Evolutionary conservation across 2,888 invertebrate genomes (phyloP).

Genomic region (Lordiphosa andalusiaca): DNA sequence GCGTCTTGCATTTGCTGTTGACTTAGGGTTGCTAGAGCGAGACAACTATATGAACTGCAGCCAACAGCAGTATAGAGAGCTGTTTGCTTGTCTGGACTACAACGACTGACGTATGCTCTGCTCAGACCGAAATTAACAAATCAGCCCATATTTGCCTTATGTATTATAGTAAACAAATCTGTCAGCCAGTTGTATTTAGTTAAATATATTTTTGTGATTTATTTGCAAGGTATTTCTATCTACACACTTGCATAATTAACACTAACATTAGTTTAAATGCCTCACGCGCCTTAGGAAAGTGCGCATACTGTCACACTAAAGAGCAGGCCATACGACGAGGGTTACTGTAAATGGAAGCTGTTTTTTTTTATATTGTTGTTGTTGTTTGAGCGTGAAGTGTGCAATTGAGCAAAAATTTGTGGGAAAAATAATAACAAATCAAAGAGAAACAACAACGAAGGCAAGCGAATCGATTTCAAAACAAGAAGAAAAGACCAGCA

Average conservation of each 20-base stretch:
- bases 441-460: slow-evolving; percentile 7
- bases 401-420: slow-evolving; percentile 61
- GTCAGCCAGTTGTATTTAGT: not conserved
- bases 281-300: not conserved
- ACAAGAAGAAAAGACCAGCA: not conserved
- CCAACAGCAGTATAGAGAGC: slow-evolving; percentile 56
- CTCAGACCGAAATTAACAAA: not conserved
- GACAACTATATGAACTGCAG: slow-evolving; percentile 38
- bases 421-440: slow-evolving; percentile 20
- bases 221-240: no score
- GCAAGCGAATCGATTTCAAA: slow-evolving; percentile 31
- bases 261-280: not conserved
- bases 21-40: slow-evolving; percentile 24
- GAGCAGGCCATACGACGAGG: slow-evolving; percentile 54
- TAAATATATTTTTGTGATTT: no score
- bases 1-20: not conserved
- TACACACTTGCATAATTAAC: no score
- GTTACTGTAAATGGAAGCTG: slow-evolving; percentile 66
- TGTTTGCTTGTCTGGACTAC: slow-evolving; percentile 16
- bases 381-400: slow-evolving; percentile 58
- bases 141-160: not conserved
- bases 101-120: slow-evolving; percentile 33
- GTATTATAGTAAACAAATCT: not conserved
- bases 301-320: slow-evolving; percentile 6
- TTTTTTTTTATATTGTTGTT: slow-evolving; percentile 63